Base-by-base conservation (phyloP, 2,888 invertebrate genomes). In the Dioctria linearis region DNA sequence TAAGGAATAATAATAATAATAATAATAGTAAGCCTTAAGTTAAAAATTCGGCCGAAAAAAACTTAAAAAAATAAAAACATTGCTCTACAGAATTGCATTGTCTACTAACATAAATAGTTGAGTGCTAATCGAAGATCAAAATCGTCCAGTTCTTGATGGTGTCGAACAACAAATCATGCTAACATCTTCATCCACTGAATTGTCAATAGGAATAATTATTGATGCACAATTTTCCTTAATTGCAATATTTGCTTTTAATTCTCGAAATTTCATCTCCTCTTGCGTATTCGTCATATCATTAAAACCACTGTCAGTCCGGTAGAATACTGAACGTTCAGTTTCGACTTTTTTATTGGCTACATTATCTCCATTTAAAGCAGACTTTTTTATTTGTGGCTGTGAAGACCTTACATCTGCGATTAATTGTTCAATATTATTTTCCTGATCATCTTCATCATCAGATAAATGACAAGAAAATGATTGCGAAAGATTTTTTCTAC, bases 401-500 rank as follows among this genome's bases (percentile, higher is more conserved):
- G 46, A 8, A 37, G 5, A 9, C 40, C 71, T 76, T 4, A 13
- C 8, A 25, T 57, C 51, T 5, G 25, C 54, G 46, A 46, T 46
- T 25, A 25, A 25, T 46, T 8, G 46, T n/a, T 80, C 79, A 9
- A 66, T 75, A 4, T 80, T 51, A 2, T 63, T 67, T 67, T 81
- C 79, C 49, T 80, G 66, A 11, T 78, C 82, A 42, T 83, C 85
- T 0, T 83, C 83, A 4, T 85, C 86, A 57, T 85, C 84, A 40
- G 85, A 79, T 59, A 84, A 83, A 81, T 87, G 86, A 49, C 84
- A 85, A 8, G 86, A 85, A 71, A 89, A 88, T 0, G 89, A 88
- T 82, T 86, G 87, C n/a, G 89, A 89, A 2, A 89, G 83, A 84
- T 89, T 89, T 84, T 88, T 89, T 6, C 89, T 86, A 83, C 86